Evolutionary conservation across 2,888 invertebrate species (phyloP).

Genomic region (Rhagophthalmus giganteus): DNA sequence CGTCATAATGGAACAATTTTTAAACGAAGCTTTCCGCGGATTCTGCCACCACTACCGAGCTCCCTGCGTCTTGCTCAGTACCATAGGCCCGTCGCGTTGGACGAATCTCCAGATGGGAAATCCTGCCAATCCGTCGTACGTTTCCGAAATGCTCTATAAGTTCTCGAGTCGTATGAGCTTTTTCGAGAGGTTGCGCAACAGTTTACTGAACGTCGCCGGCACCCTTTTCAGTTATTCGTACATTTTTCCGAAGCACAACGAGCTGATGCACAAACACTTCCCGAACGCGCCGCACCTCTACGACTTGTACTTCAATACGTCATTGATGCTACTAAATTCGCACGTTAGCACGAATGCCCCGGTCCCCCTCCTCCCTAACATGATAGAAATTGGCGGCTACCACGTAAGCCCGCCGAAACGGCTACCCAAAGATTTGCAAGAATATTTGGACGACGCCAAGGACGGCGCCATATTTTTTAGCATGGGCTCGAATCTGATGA

Average conservation of each 20-base stretch:
- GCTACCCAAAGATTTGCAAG: conserved; percentile 48
- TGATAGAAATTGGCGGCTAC: conserved; percentile 60
- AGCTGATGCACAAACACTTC: conserved; percentile 41
- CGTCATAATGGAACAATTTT: conserved; percentile 49
- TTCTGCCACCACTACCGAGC: conserved; percentile 46
- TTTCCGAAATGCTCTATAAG: conserved; percentile 54
- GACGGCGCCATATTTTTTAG: conserved; percentile 62
- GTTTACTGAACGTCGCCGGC: conserved; percentile 52
- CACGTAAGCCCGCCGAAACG: conserved; percentile 49
- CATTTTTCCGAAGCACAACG: conserved; percentile 37
- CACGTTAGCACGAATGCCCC: conserved; percentile 59
- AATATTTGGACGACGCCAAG: conserved; percentile 56
- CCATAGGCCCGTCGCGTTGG: conserved; percentile 52
- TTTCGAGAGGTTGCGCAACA: conserved; percentile 56
- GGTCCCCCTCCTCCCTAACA: conserved; percentile 59
- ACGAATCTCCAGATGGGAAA: conserved; percentile 56
- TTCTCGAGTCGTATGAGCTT: conserved; percentile 58
- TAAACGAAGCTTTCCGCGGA: conserved; percentile 55
- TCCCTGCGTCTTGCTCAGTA: conserved; percentile 48
- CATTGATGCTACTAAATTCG: conserved; percentile 44
- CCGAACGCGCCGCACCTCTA: conserved; percentile 39
- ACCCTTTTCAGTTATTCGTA: conserved; percentile 40
- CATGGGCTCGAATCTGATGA: conserved; percentile 63
- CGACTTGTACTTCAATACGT: conserved; percentile 39
- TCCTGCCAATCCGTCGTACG: conserved; percentile 56